Base-by-base conservation (phyloP, 2,888 invertebrate species). In the Drosophila acutilabella region DNA sequence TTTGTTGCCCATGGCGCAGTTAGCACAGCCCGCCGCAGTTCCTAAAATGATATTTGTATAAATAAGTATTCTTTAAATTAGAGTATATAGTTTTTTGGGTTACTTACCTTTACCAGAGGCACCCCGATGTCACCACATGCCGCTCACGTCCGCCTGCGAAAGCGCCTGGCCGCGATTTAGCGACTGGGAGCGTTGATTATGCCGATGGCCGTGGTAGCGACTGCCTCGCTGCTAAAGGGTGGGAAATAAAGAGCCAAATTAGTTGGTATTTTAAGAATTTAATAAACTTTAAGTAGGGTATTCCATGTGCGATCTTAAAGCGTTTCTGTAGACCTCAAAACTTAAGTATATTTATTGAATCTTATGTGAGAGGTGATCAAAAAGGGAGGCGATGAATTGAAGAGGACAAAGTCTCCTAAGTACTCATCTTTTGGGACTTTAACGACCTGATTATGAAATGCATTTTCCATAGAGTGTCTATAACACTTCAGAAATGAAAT, bases 1-100 rank as follows among this genome's bases (percentile, higher is more conserved):
- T 94, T 98, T 98, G 94, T 98, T 98, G 93, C 98, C 98, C 98
- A 98, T 98, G 93, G 95, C 94, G 93, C 94, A 94, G 93, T 95
- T 92, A 78, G 92, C 90, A 91, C 93, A 93, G 89, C 92, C 90
- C 66, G 90, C 87, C 90, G 92, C 92, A 90, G 92, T 91, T 91
- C 91, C 92, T 92, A 66, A 40, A 6, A 1, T 0, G 8, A 48
- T 18, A n/a, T 50, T 10, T 11, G 6, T 20, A 41, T 50, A 50
- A 6, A 10, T 23, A 14, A 36, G 13, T 42, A 20, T 42, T 54
- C 26, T 11, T 10, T 13, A 6, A 5, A 2, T 14, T n/a, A 10
- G 42, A 45, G 23, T 14, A 6, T 20, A 10, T 13, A 13, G n/a
- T 36, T 13, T 36, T 11, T 38, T n/a, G 10, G 20, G n/a, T 41